A percentile compares a stretch with the other conserved stretches of the same genome.
Conservation (phyloP, 2,113 vertebrate genomes). For the Suricata suricatta region DNA sequence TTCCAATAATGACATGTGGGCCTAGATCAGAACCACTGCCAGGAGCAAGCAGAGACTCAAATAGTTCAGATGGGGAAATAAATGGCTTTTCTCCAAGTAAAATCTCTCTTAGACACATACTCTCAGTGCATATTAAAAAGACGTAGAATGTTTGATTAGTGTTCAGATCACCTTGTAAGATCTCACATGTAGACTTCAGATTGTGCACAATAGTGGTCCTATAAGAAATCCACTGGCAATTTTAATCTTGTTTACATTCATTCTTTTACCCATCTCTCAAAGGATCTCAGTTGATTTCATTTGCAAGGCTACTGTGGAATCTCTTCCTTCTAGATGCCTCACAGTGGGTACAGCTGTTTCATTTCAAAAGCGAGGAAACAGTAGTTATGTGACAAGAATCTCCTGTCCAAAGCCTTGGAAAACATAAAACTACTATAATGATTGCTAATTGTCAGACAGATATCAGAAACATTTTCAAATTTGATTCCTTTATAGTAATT, state of each 20-base stretch:
- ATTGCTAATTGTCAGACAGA: not conserved
- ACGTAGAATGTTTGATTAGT: constrained; percentile 81
- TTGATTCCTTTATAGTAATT: not conserved
- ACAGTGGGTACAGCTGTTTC: not conserved
- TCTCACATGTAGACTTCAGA: constrained; percentile 65
- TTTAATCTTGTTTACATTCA: constrained; percentile 71
- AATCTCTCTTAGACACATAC: constrained; percentile 81
- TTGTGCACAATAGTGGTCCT: constrained; percentile 70
- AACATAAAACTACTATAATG: not conserved
- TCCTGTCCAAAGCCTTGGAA: not conserved
- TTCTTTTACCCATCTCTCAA: constrained; percentile 71
- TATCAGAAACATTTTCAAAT: not conserved
- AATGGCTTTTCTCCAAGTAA: constrained; percentile 81
- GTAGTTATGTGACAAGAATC: not conserved
- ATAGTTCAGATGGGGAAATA: not conserved
- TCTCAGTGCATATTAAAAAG: constrained; percentile 78
- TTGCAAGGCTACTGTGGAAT: not conserved
- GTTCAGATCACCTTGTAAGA: constrained; percentile 82
- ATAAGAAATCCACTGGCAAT: constrained; percentile 65
- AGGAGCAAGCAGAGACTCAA: constrained; percentile 78
- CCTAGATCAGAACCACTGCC: constrained; percentile 34
- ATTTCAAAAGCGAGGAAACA: constrained; percentile 3
- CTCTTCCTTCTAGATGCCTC: not conserved
- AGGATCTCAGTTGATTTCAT: constrained; percentile 39
- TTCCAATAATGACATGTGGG: constrained; percentile 56